A percentile compares a stretch with the other conserved stretches of the same genome.
Conservation (phyloP, 2,888 invertebrate genomes). For the Drosophila parthenogenetica region DNA sequence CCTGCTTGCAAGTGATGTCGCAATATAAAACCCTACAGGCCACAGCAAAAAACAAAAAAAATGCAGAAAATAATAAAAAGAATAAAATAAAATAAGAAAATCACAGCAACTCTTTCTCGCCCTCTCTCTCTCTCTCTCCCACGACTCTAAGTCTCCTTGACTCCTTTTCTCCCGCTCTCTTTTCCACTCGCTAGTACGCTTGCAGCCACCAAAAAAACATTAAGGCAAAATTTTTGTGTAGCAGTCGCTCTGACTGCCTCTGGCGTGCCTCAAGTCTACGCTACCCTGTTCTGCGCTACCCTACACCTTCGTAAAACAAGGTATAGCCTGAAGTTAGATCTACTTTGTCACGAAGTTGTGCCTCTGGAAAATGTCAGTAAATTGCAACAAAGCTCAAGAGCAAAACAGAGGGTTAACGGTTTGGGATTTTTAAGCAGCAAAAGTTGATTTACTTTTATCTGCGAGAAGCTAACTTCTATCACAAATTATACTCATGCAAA, state of each 20-base stretch:
- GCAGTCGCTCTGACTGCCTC: slow-evolving; percentile 1
- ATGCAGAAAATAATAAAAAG: slow-evolving; percentile 25
- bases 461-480: background rate
- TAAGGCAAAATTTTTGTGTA: slow-evolving; percentile 21
- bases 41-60: slow-evolving; percentile 13
- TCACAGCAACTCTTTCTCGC: slow-evolving; percentile 14
- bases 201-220: slow-evolving; percentile 18
- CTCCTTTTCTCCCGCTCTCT: background rate
- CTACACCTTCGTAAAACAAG: background rate
- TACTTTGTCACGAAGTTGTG: background rate
- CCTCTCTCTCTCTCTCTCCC: background rate
- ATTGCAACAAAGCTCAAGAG: background rate
- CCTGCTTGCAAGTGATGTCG: slow-evolving; percentile 51
- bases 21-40: slow-evolving; percentile 62
- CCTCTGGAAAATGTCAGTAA: background rate
- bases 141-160: background rate
- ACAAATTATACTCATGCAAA: background rate
- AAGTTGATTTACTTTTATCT: background rate
- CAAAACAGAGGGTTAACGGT: background rate
- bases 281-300: background rate
- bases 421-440: background rate
- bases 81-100: slow-evolving; percentile 54
- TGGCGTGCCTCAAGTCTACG: background rate
- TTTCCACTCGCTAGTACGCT: background rate
- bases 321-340: slow-evolving; percentile 2